These are phyloP conservation scores for Scopus umbretta DNA, from an alignment of 2,113 vertebrate genomes.

Conservation along the genomic window DNA sequence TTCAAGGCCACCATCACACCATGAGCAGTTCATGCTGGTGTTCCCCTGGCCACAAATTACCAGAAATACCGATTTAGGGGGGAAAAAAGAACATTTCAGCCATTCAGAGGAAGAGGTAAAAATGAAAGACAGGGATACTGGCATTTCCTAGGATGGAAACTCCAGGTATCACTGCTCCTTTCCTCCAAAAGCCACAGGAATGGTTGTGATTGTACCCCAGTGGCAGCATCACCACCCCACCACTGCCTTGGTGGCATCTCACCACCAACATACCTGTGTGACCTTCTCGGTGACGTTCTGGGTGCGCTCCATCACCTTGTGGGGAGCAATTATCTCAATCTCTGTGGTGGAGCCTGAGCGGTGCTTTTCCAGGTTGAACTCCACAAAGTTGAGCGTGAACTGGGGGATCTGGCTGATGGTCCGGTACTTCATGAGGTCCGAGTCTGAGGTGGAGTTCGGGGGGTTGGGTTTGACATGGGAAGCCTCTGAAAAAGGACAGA, in stretches of 20 bases:
- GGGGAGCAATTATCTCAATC: slow-evolving; percentile 94
- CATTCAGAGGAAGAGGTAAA: not conserved
- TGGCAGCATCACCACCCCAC: not conserved
- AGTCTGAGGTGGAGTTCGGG: slow-evolving; percentile 86
- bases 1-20: not conserved
- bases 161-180: not conserved
- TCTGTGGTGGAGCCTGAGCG: slow-evolving; percentile 88
- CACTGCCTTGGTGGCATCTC: not conserved
- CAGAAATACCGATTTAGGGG: not conserved
- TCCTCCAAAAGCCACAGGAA: not conserved
- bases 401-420: slow-evolving; percentile 90
- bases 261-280: slow-evolving; percentile 81
- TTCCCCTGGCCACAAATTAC: not conserved
- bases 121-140: not conserved
- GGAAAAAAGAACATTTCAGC: not conserved
- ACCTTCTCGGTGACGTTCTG: slow-evolving; percentile 99
- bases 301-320: slow-evolving; percentile 92
- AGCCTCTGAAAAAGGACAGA: slow-evolving; percentile 65
- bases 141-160: not conserved
- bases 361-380: slow-evolving; percentile 89
- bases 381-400: slow-evolving; percentile 88
- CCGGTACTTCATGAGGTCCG: slow-evolving; percentile 86
- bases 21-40: not conserved
- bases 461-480: slow-evolving; percentile 81
- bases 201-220: not conserved